Evolutionary conservation across 2,888 invertebrate genomes (phyloP).

Genomic region (Panzeria rudis): DNA sequence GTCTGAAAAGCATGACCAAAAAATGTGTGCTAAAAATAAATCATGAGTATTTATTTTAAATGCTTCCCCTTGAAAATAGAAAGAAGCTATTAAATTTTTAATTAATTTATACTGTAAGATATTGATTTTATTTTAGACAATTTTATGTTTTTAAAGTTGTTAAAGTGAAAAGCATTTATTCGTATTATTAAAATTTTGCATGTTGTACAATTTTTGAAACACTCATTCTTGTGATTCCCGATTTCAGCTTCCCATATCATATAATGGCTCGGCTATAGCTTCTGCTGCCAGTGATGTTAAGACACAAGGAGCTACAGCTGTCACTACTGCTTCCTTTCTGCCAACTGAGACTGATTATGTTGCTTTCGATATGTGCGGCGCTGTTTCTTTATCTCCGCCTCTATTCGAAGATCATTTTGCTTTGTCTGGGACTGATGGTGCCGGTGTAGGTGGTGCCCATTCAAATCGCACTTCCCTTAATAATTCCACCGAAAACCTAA

Average conservation of each 20-base stretch:
- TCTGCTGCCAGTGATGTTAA: conserved; percentile 63
- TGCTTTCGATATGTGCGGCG: conserved; percentile 69
- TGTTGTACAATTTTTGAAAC: not conserved
- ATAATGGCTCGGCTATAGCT: conserved; percentile 52
- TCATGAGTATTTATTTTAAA: not conserved
- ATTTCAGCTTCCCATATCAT: conserved; percentile 57
- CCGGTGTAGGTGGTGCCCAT: conserved; percentile 49
- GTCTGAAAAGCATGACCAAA: not conserved
- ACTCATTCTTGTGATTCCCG: not conserved
- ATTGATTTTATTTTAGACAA: conserved; percentile 1
- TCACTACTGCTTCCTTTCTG: conserved; percentile 50
- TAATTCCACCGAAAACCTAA: conserved; percentile 83
- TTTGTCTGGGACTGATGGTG: conserved; percentile 68
- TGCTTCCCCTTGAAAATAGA: not conserved
- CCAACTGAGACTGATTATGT: conserved; percentile 63
- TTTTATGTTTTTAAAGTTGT: not conserved
- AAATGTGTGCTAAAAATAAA: not conserved
- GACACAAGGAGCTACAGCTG: conserved; percentile 56
- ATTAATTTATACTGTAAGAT: too few species aligned
- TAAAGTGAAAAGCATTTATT: too few species aligned
- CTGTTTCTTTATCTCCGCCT: conserved; percentile 71
- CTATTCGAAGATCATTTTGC: conserved; percentile 68
- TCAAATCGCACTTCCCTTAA: conserved; percentile 80
- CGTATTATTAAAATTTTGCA: not conserved
- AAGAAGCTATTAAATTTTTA: too few species aligned